These are phyloP conservation scores for Labrus mixtus DNA, from an alignment of 2,113 vertebrate species.

Conservation along the genomic window DNA sequence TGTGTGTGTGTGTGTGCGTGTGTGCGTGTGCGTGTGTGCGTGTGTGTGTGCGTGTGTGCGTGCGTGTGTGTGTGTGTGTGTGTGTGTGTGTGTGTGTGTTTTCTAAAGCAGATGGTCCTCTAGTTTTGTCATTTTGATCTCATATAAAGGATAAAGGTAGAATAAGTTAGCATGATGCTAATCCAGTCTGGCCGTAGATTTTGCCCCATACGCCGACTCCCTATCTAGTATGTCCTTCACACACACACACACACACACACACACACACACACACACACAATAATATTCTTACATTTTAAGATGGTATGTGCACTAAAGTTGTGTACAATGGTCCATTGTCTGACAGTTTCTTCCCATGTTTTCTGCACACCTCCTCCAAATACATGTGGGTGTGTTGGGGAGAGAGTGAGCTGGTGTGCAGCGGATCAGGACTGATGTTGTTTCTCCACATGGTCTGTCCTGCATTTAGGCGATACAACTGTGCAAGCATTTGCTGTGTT, in stretches of 20 bases:
- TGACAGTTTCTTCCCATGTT: no score
- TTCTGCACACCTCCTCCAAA: no score
- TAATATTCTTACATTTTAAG: no score
- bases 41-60: background rate
- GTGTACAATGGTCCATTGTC: no score
- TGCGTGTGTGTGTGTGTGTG: background rate
- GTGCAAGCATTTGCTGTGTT: no score
- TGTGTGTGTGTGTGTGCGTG: background rate
- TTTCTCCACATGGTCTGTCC: no score
- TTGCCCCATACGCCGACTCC: background rate
- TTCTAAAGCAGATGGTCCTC: constrained; percentile 33
- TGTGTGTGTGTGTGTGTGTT: background rate
- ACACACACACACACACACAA: no score
- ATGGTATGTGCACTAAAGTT: no score
- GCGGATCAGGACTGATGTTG: no score
- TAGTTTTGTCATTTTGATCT: background rate
- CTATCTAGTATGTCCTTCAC: background rate
- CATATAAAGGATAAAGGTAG: constrained; percentile 5
- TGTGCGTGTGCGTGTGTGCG: constrained; percentile 5
- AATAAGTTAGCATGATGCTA: constrained; percentile 23
- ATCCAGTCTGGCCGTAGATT: constrained; percentile 12
- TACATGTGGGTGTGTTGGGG: no score
- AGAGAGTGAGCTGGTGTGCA: no score
- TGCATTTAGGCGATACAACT: no score
- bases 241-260: constrained; percentile 1